Percentiles rank a stretch among this genome's conserved stretches.
phyloP scores from a whole-genome alignment of 2,888 invertebrate genomes.

The Panzeria rudis region DNA sequence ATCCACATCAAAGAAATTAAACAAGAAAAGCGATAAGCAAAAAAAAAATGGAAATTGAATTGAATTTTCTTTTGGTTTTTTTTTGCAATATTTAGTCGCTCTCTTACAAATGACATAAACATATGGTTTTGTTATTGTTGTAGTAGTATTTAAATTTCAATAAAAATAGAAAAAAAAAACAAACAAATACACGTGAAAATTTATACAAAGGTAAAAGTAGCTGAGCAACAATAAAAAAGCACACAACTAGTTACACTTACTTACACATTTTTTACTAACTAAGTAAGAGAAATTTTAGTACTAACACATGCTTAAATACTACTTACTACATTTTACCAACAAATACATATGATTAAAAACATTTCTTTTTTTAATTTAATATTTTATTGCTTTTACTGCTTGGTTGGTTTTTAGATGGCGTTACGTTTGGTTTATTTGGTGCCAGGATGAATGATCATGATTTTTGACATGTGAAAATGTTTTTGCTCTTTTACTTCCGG shows the following conservation, averaged over 20 bases:
- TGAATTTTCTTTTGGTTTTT: constrained; percentile 54
- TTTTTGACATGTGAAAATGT: constrained; percentile 70
- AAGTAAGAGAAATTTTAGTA: constrained; percentile 49
- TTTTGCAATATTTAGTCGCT: constrained; percentile 29
- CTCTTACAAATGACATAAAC: constrained; percentile 64
- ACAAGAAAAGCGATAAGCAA: constrained; percentile 12
- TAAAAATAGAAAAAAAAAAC: constrained; percentile 26
- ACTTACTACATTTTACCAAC: neutral
- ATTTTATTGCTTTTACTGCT: constrained; percentile 52
- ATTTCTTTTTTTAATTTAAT: constrained; percentile 17
- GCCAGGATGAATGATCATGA: constrained; percentile 62
- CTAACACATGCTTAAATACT: neutral
- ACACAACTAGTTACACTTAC: neutral
- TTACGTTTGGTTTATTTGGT: constrained; percentile 52
- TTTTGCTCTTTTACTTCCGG: constrained; percentile 63
- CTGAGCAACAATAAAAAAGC: constrained; percentile 24
- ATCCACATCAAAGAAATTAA: constrained; percentile 36
- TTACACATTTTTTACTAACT: neutral
- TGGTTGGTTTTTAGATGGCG: constrained; percentile 41
- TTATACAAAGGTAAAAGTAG: constrained; percentile 51
- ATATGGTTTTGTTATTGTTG: constrained; percentile 39
- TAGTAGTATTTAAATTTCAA: constrained; percentile 48
- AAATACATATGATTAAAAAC: constrained; percentile 18
- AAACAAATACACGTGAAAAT: constrained; percentile 37
- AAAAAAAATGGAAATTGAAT: constrained; percentile 49